These are phyloP conservation scores for Etheostoma perlongum DNA, from an alignment of 2,797 vertebrate genomes.

Conservation along the genomic window DNA sequence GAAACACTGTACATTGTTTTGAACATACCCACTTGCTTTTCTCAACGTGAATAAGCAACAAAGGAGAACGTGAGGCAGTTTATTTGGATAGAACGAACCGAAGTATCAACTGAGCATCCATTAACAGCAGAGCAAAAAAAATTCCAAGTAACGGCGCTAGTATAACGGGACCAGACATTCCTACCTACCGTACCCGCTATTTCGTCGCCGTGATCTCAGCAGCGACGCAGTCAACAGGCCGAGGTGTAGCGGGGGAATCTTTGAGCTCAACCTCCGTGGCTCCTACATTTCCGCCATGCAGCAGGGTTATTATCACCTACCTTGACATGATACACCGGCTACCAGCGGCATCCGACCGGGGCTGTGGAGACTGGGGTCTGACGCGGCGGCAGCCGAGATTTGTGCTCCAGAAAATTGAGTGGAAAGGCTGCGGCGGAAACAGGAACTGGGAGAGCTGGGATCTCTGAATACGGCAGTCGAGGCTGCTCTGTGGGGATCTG, in stretches of 20 bases:
- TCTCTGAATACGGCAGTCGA: slow-evolving; percentile 55
- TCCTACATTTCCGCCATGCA: slow-evolving; percentile 48
- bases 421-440: slow-evolving; percentile 69
- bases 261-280: slow-evolving; percentile 12
- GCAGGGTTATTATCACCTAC: slow-evolving; percentile 50
- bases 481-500: slow-evolving; percentile 66
- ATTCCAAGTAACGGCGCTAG: background rate
- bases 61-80: slow-evolving; percentile 4
- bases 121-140: background rate
- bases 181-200: slow-evolving; percentile 59
- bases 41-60: slow-evolving; percentile 17
- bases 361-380: slow-evolving; percentile 45
- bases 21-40: slow-evolving; percentile 30
- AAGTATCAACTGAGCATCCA: background rate
- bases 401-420: slow-evolving; percentile 54
- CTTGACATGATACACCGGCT: slow-evolving; percentile 56
- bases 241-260: slow-evolving; percentile 61
- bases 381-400: slow-evolving; percentile 40
- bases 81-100: background rate
- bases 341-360: slow-evolving; percentile 68
- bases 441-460: slow-evolving; percentile 64
- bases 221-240: slow-evolving; percentile 82
- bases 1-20: slow-evolving; percentile 23
- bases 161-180: slow-evolving; percentile 41
- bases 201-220: slow-evolving; percentile 45